Base-by-base conservation (phyloP, 2,888 invertebrate species). In the Lasioglossum leucozonium region DNA sequence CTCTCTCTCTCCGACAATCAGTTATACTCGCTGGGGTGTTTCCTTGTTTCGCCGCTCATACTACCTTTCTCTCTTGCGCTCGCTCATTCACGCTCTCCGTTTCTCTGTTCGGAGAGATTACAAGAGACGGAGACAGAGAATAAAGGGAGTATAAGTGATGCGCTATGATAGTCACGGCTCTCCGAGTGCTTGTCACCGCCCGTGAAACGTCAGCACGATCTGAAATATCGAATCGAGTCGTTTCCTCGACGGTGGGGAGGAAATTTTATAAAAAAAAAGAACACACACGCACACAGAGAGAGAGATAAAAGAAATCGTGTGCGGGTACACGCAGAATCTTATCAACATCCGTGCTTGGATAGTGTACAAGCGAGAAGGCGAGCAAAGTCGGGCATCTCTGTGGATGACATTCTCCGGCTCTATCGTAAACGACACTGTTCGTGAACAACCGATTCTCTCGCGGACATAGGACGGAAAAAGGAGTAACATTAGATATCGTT, bases 131-230 rank as follows among this genome's bases (percentile, higher is more conserved):
- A 67, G 37, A 34, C 40, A 69, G 58, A 77, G 79, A 84, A 85
- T 84, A 86, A 84, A 91, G 86, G 82, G 85, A 88, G 85, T 75
- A 34, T 34, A 79, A 80, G 82, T 79, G 83, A 86, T 87, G 89
- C 84, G 84, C 85, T 81, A 82, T 85, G 82, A 88, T 88, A 88
- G 89, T 88, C 88, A 91, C 91, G 89, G 88, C 81, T n/a, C 34
- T 88, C 87, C 87, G 90, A 89, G 81, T 83, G 86, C 88, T 89
- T 89, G 91, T 91, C 91, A 90, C 90, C 91, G 90, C 88, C 92
- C 87, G 91, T 87, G 85, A 90, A 90, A 90, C 86, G 90, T 91
- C 89, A 90, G 87, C 89, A 82, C 86, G 74, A 77, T 88, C 78
- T 65, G 34, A 85, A 86, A 87, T 85, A 87, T 81, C 80, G 73